Conservation (phyloP, 2,888 invertebrate genomes). For the Synanthedon vespiformis region DNA sequence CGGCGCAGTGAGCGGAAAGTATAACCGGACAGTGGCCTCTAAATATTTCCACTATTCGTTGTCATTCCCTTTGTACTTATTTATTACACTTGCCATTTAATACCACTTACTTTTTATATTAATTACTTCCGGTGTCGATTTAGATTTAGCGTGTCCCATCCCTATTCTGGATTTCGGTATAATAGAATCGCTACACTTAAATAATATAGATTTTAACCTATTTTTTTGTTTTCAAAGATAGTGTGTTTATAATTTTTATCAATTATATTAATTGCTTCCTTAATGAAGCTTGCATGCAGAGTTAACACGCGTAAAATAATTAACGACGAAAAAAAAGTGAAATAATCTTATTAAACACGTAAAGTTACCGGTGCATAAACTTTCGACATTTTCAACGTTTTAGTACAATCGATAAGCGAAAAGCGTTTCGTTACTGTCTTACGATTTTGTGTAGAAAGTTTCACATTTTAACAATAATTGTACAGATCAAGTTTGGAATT, state of each 20-base stretch:
- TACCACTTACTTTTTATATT: background rate
- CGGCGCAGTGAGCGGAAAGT: slow-evolving; percentile 15
- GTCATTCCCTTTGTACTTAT: slow-evolving; percentile 32
- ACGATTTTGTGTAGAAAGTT: too few species aligned
- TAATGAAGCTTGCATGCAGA: background rate
- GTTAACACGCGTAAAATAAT: background rate
- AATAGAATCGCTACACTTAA: too few species aligned
- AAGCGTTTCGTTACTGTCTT: background rate
- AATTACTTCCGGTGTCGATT: background rate
- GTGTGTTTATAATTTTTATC: too few species aligned
- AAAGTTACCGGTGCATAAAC: slow-evolving; percentile 42
- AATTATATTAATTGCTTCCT: too few species aligned
- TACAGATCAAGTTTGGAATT: too few species aligned
- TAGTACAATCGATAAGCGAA: slow-evolving; percentile 1
- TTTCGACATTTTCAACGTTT: slow-evolving; percentile 14
- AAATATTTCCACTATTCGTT: slow-evolving; percentile 39
- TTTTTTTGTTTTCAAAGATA: too few species aligned
- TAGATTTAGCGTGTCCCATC: background rate
- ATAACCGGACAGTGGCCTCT: slow-evolving; percentile 46
- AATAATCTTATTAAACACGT: slow-evolving; percentile 30
- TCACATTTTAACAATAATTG: too few species aligned
- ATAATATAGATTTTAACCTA: too few species aligned
- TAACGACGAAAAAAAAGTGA: slow-evolving; percentile 7
- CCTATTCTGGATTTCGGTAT: background rate
- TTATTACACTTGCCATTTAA: background rate